A percentile compares a stretch with the other conserved stretches of the same genome.
Conservation (phyloP, 2,888 invertebrate genomes). For the Pyrocoelia pectoralis region DNA sequence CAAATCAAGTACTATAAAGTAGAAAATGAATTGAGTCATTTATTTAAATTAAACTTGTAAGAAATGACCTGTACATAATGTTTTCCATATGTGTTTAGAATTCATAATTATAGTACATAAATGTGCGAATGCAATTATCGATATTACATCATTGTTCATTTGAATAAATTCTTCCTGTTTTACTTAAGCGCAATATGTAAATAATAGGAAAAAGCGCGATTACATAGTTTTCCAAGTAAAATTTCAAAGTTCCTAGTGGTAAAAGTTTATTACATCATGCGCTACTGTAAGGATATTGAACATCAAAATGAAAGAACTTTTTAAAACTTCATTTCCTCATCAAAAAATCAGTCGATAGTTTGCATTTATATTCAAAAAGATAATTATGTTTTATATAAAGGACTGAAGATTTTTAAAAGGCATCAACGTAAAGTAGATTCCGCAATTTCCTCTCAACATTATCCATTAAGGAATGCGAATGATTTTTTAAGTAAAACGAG, state of each 20-base stretch:
- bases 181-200: not conserved
- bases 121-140: slow-evolving; percentile 41
- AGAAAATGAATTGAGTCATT: slow-evolving; percentile 28
- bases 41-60: slow-evolving; percentile 35
- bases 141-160: slow-evolving; percentile 8
- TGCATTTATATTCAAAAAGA: slow-evolving; percentile 27
- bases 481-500: slow-evolving; percentile 46
- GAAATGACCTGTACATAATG: slow-evolving; percentile 33
- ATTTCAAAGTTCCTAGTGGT: not conserved
- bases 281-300: slow-evolving; percentile 12
- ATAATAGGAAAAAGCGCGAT: not conserved
- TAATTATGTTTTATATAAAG: slow-evolving; percentile 29
- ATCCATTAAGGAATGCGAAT: slow-evolving; percentile 37
- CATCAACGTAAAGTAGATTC: slow-evolving; percentile 11
- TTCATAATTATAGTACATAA: slow-evolving; percentile 43
- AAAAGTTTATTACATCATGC: not conserved
- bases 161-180: slow-evolving; percentile 12
- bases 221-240: not conserved
- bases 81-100: slow-evolving; percentile 42
- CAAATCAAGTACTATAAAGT: slow-evolving; percentile 13
- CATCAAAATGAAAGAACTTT: slow-evolving; percentile 13
- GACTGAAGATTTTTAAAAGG: slow-evolving; percentile 12
- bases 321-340: slow-evolving; percentile 40
- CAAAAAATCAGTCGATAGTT: slow-evolving; percentile 39
- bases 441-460: slow-evolving; percentile 32